These are phyloP conservation scores for Mus pahari DNA, from an alignment of 2,113 vertebrate genomes.

Conservation along the genomic window DNA sequence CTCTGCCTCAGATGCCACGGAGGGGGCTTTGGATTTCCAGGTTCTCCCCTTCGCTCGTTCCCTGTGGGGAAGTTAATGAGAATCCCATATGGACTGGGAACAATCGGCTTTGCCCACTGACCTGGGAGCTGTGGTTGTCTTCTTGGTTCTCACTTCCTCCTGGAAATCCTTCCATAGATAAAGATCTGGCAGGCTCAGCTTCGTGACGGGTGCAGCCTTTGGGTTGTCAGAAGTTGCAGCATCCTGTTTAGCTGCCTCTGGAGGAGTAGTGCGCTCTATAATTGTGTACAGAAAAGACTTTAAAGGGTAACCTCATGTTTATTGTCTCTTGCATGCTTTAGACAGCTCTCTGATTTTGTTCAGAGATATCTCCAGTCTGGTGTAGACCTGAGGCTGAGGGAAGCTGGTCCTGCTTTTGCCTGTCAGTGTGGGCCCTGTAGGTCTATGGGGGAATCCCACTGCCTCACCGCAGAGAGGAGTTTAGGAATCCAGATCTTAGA, in stretches of 20 bases:
- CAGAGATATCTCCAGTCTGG: too few species aligned
- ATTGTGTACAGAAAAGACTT: slow-evolving; percentile 20
- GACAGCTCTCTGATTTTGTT: background rate
- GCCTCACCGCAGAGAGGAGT: background rate
- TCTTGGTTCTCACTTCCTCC: slow-evolving; percentile 80
- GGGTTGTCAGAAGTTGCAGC: background rate
- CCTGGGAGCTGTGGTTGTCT: slow-evolving; percentile 68
- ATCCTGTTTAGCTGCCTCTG: slow-evolving; percentile 54
- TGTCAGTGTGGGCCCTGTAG: background rate
- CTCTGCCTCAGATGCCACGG: slow-evolving; percentile 71
- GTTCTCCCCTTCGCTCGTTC: background rate
- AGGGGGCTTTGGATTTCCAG: slow-evolving; percentile 40
- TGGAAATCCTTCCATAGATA: slow-evolving; percentile 78
- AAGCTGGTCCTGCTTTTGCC: background rate
- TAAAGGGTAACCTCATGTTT: background rate
- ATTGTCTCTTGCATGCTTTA: slow-evolving; percentile 12
- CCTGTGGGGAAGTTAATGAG: slow-evolving; percentile 76
- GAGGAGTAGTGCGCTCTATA: background rate
- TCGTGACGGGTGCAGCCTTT: slow-evolving; percentile 5
- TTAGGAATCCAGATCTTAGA: slow-evolving; percentile 34
- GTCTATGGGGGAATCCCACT: background rate
- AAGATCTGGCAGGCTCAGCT: slow-evolving; percentile 61
- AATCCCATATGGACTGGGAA: slow-evolving; percentile 76
- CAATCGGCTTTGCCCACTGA: slow-evolving; percentile 64
- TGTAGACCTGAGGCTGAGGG: background rate